Conservation (phyloP, 2,888 invertebrate species). For the Drosophila flavopinicola region DNA sequence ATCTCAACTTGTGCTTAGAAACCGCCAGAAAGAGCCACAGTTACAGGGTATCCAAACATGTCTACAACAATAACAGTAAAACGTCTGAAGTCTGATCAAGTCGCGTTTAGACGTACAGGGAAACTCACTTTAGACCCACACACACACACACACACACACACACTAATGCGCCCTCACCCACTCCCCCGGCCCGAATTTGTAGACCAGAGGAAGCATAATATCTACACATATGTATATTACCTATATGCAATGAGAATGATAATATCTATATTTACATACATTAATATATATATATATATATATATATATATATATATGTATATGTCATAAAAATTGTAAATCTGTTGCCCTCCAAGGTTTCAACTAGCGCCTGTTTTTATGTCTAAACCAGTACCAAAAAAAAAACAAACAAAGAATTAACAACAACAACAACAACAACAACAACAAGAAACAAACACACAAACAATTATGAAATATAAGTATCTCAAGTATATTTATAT, state of each 20-base stretch:
- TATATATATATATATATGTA: slow-evolving; percentile 8
- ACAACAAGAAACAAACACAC: slow-evolving; percentile 29
- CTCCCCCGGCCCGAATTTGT: slow-evolving; percentile 15
- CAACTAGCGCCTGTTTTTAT: slow-evolving; percentile 75
- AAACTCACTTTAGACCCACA: slow-evolving; percentile 26
- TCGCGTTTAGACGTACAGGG: slow-evolving; percentile 20
- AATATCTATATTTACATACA: slow-evolving; percentile 17
- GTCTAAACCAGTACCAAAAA: slow-evolving; percentile 67
- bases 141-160: too few relatives aligned
- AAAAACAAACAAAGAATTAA: too few relatives aligned
- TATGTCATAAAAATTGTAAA: slow-evolving; percentile 46
- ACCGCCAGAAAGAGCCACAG: too few relatives aligned
- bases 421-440: slow-evolving; percentile 20
- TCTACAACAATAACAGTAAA: slow-evolving; percentile 23
- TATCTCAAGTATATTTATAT: slow-evolving; percentile 31
- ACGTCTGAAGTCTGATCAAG: slow-evolving; percentile 39
- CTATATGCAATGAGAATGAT: too few relatives aligned
- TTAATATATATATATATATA: slow-evolving; percentile 10
- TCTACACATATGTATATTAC: too few relatives aligned
- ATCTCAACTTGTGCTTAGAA: slow-evolving; percentile 22
- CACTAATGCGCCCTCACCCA: background rate
- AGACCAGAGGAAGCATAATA: slow-evolving; percentile 13
- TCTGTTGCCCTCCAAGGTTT: slow-evolving; percentile 77
- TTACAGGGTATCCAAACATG: slow-evolving; percentile 49
- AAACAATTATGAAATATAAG: slow-evolving; percentile 37